Percentiles rank a stretch among this genome's conserved stretches.
Conservation (phyloP, 2,797 vertebrate genomes). For the Etheostoma perlongum region DNA sequence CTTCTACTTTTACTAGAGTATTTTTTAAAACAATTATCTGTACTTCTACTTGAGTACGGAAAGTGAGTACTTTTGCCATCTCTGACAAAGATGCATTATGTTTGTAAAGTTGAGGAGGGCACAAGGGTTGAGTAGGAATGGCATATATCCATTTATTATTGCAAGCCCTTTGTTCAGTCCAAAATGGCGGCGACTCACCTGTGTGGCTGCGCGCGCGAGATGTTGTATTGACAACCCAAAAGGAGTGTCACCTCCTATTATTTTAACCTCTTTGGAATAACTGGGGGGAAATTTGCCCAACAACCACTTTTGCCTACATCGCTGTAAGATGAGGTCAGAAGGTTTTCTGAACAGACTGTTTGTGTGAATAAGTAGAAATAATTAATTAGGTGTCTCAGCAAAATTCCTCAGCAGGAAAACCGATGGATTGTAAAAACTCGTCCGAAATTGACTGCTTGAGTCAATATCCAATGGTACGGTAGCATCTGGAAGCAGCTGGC, state of each 20-base stretch:
- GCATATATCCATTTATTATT: no score
- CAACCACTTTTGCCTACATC: slow-evolving; percentile 20
- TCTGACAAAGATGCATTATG: no score
- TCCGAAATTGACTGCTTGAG: slow-evolving; percentile 5
- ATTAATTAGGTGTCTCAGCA: slow-evolving; percentile 37
- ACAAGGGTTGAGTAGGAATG: no score
- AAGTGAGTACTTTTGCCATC: no score
- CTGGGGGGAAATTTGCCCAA: background rate
- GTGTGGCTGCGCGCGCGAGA: no score
- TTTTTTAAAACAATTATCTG: no score
- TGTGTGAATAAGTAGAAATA: slow-evolving; percentile 14
- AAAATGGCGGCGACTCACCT: no score
- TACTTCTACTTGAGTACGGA: no score
- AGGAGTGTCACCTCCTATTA: no score
- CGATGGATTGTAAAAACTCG: background rate
- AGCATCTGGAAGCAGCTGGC: slow-evolving; percentile 3
- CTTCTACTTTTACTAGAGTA: no score
- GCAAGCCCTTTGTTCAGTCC: no score
- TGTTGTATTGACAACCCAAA: background rate
- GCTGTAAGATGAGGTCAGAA: slow-evolving; percentile 27
- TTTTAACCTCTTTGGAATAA: background rate
- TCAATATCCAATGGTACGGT: background rate
- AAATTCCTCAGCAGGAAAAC: slow-evolving; percentile 19
- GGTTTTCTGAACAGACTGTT: slow-evolving; percentile 32
- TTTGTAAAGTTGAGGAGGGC: no score